phyloP scores from a whole-genome alignment of 2,113 vertebrate genomes.

The Saccopteryx bilineata region DNA sequence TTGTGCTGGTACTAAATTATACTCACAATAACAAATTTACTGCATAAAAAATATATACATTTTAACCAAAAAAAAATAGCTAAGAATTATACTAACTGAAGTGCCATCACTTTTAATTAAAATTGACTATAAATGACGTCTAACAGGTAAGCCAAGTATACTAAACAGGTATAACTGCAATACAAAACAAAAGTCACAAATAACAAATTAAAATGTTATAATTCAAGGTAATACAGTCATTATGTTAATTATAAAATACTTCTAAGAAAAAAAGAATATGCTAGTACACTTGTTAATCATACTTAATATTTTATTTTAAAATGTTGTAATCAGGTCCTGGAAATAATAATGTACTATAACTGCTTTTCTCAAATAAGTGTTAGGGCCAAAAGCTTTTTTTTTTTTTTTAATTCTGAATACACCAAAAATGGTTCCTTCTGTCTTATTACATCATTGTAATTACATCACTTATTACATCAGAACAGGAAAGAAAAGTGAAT shows the following conservation, averaged over 20 bases:
- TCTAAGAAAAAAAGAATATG: neutral
- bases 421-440: conserved; percentile 10
- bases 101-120: conserved; percentile 19
- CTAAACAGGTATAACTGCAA: neutral
- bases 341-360: conserved; percentile 40
- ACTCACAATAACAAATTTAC: conserved; percentile 17
- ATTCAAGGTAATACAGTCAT: neutral
- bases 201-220: conserved; percentile 26
- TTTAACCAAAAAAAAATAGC: conserved; percentile 27
- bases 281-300: neutral
- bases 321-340: neutral
- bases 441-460: conserved; percentile 12
- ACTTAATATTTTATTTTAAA: conserved; percentile 44
- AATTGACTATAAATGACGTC: neutral
- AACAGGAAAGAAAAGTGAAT: conserved; percentile 15
- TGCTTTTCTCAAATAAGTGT: neutral
- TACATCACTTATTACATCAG: neutral
- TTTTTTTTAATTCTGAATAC: neutral
- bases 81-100: conserved; percentile 50
- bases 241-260: conserved; percentile 14
- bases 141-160: conserved; percentile 17
- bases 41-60: neutral
- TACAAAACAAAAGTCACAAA: conserved; percentile 49
- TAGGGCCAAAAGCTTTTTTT: neutral
- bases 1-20: conserved; percentile 16